Evolutionary conservation across 2,888 invertebrate species (phyloP), one percentile per base, ranked within the genome.

Genomic region (Eristalis arbustorum): DNA sequence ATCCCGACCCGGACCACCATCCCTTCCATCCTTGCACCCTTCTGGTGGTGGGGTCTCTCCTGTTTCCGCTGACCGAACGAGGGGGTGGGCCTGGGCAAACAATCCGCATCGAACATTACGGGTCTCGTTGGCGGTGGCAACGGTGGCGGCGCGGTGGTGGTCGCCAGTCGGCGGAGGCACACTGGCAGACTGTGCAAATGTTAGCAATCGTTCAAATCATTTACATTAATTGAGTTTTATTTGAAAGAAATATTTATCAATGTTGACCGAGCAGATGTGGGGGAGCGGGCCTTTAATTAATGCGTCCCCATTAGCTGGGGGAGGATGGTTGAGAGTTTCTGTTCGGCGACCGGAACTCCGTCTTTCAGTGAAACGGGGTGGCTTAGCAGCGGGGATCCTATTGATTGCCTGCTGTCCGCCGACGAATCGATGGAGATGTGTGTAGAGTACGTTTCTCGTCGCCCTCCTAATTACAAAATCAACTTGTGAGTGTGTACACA

Each of bases 221-320:
- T 80, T 84, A 67, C 67, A 59, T 74, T 74, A 82, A 77, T 78
- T 85, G 85, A 71, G 77, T 85, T 78, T 82, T 85, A 85, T 85
- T 71, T 34, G 71, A 85, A 62, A 59, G 67, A 81, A 82, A 82
- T 78, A 82, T 82, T 81, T 74, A 82, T 67, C 66, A 66, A 61
- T 74, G 69, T 69, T 82, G 74, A 67, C 82, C 61, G 64, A 71
- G 56, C 4, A 28, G 42, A 23, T 40, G 61, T 66, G n/a, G 56
- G 49, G 49, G 57, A 59, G 57, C 22, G 63, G 49, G 73, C 66
- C 37, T 71, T 84, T 71, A 84, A 84, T 78, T 84, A 78, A 69
- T 84, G 72, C 34, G 69, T 14, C 62, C 63, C 79, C 73, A 73
- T 79, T 79, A 67, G 67, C 37, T 22, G 62, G 31, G 68, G 62